phyloP scores from a whole-genome alignment of 2,797 vertebrate genomes.

The Hylomyscus alleni region DNA sequence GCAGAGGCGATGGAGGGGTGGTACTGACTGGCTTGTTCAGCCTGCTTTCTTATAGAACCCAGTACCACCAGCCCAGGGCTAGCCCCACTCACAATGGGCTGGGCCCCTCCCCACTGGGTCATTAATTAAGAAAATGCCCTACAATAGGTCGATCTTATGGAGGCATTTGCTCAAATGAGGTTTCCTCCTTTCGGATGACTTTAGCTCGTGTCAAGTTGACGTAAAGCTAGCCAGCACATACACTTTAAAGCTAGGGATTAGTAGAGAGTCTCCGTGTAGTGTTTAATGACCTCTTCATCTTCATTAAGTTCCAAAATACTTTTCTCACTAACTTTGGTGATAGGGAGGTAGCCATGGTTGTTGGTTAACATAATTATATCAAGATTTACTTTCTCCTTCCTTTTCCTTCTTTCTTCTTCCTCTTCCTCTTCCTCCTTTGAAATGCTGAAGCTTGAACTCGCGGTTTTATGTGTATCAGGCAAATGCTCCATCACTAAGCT shows the following conservation, averaged over 20 bases:
- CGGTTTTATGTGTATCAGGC: not conserved
- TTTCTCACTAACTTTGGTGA: not conserved
- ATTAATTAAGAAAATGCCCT: not conserved
- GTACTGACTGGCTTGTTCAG: not conserved
- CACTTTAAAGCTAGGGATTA: conserved; percentile 38
- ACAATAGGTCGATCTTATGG: not conserved
- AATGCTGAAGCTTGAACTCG: not conserved
- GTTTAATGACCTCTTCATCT: conserved; percentile 8
- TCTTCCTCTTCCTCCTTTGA: not conserved
- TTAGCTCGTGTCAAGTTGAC: not conserved
- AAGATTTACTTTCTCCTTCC: not conserved
- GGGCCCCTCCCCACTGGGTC: not conserved
- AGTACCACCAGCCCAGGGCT: not conserved
- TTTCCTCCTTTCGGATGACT: not conserved
- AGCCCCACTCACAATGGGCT: not conserved
- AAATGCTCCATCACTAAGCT: not conserved
- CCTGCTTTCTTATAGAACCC: not conserved
- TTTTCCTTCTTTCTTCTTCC: not conserved
- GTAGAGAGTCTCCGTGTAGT: not conserved
- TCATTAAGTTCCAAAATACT: conserved; percentile 24
- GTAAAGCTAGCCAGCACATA: not conserved
- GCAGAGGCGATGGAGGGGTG: too few relatives aligned
- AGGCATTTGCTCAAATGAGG: not conserved
- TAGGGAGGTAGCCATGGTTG: not conserved
- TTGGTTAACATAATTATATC: conserved; percentile 11